Percentiles rank a stretch among this genome's conserved stretches.
phyloP scores from a whole-genome alignment of 2,797 vertebrate species.

The Anabacerthia variegaticeps region DNA sequence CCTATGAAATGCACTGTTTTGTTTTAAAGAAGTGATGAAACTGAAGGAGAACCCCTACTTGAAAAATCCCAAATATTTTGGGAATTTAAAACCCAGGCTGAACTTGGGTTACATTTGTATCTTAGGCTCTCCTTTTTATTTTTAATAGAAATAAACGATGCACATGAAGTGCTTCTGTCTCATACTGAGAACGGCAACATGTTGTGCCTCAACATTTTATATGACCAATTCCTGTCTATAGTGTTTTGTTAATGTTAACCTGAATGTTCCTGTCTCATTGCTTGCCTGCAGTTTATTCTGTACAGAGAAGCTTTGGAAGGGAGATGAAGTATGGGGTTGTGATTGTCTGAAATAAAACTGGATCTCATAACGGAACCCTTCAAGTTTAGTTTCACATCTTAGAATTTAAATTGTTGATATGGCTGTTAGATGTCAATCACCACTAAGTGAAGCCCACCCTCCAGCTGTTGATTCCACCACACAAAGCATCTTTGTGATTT shows the following conservation, averaged over 20 bases:
- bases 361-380: neutral
- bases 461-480: slow-evolving; percentile 7
- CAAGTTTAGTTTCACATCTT: neutral
- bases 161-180: slow-evolving; percentile 5
- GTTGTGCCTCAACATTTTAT: slow-evolving; percentile 50
- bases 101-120: neutral
- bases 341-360: neutral
- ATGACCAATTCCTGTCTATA: slow-evolving; percentile 34
- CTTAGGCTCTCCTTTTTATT: neutral
- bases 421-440: slow-evolving; percentile 13
- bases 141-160: slow-evolving; percentile 22
- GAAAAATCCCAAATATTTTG: neutral
- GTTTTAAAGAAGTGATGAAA: neutral
- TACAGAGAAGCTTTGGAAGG: neutral
- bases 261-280: slow-evolving; percentile 42
- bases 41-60: neutral
- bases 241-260: slow-evolving; percentile 56
- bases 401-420: neutral
- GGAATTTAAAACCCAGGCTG: neutral
- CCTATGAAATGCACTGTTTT: neutral
- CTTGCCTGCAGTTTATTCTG: neutral
- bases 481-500: neutral
- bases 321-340: neutral
- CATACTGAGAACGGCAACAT: slow-evolving; percentile 18
- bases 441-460: slow-evolving; percentile 12